A percentile compares a stretch with the other conserved stretches of the same genome.
phyloP scores from a whole-genome alignment of 2,113 vertebrate species.

The Aptenodytes patagonicus region DNA sequence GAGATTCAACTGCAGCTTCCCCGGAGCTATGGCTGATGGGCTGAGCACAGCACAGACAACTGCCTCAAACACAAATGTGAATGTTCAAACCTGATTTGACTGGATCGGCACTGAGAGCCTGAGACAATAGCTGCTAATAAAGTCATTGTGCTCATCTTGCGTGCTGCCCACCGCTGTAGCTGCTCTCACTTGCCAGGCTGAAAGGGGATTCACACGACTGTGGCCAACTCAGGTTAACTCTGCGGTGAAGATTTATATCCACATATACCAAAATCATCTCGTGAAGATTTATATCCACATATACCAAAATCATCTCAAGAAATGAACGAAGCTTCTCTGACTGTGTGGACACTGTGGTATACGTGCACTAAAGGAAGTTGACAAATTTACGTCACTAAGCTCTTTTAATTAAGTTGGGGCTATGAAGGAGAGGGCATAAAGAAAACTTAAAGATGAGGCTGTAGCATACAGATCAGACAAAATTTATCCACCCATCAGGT shows the following conservation, averaged over 20 bases:
- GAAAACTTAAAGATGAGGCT: not conserved
- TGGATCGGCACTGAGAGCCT: not conserved
- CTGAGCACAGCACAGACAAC: not conserved
- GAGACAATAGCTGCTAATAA: not conserved
- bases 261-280: not conserved
- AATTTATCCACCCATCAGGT: not conserved
- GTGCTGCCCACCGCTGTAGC: accelerated
- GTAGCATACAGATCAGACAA: not conserved
- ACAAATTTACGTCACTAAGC: not conserved
- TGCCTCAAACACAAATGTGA: not conserved
- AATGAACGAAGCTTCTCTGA: not conserved
- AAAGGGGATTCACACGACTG: accelerated
- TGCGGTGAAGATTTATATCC: not conserved
- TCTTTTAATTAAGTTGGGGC: not conserved
- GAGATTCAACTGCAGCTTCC: not conserved
- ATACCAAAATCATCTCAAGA: not conserved
- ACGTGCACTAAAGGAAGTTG: accelerated
- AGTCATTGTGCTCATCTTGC: not conserved
- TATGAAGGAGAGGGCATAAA: not conserved
- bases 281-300: not conserved
- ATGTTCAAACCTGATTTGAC: not conserved
- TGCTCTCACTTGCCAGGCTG: not conserved
- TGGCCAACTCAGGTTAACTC: not conserved
- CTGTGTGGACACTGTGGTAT: accelerated
- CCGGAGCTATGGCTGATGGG: not conserved